Evolutionary conservation across 2,797 vertebrate species (phyloP), one percentile per base, ranked within the genome.

Genomic region (Microctenopoma lineatum): DNA sequence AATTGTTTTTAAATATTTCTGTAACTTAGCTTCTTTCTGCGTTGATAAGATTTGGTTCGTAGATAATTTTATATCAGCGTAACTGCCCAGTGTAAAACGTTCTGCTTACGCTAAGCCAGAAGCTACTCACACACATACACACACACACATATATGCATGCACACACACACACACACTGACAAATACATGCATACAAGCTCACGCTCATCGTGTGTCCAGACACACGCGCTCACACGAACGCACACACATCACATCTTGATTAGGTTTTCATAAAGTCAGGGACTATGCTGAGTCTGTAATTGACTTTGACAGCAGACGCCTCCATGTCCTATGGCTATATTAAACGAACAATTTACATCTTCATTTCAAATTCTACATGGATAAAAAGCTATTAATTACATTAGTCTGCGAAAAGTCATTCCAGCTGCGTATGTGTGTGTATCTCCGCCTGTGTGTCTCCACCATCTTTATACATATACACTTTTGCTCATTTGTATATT

Each of bases 261-360:
- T 92, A 91, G 89, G 90, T 89, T 93, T 90, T 93, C 88, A 87
- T 93, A 92, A 92, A 93, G 91, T 92, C 87, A 91, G 85, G 85
- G 83, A 90, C 86, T 91, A 82, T 87, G 81, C 88, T 89, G 86
- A 89, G 87, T 91, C 89, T 90, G 92, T 94, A 94, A 94, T 95
- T 94, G 93, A 94, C 92, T 94, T 92, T 93, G 93, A 94, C 93
- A 93, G 92, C 87, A 89, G 86, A 90, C 87, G 90, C 90, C 88
- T 93, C 84, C 77, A 92, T 94, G 91, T 94, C 93, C 92, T 93
- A 92, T 94, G 92, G 91, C 93, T 92, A 94, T 94, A 93, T 93
- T 94, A 94, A 95, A 94, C 83, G 89, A 89, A 89, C 92, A 93
- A 95, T 94, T 94, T 94, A 92, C 92, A 94, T 94, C 92, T 94